Conservation (phyloP, 2,888 invertebrate species). For the Malachius bipustulatus region DNA sequence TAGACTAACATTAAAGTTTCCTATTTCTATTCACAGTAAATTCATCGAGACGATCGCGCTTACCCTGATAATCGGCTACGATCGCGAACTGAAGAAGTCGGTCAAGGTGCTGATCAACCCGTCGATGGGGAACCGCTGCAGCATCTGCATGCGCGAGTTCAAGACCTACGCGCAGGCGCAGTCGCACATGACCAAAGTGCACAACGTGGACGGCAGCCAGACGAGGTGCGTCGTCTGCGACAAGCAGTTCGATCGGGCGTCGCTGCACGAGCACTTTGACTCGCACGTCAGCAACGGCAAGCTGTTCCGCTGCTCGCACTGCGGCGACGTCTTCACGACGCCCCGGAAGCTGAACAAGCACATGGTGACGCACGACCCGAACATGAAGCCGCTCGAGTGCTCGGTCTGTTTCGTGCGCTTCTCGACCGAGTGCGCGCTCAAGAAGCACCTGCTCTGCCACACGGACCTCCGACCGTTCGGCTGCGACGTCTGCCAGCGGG, state of each 20-base stretch:
- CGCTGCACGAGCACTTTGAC: not conserved
- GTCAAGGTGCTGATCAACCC: slow-evolving; percentile 35
- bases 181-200: slow-evolving; percentile 18
- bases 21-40: no score
- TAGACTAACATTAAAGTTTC: no score
- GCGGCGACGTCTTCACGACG: slow-evolving; percentile 14
- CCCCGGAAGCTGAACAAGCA: slow-evolving; percentile 14
- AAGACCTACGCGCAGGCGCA: slow-evolving; percentile 17
- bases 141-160: slow-evolving; percentile 21
- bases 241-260: not conserved
- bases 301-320: slow-evolving; percentile 16
- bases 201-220: slow-evolving; percentile 11
- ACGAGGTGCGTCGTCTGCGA: not conserved
- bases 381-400: not conserved
- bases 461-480: slow-evolving; percentile 22
- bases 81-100: slow-evolving; percentile 35
- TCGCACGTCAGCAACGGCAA: slow-evolving; percentile 2
- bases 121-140: slow-evolving; percentile 17
- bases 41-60: slow-evolving; percentile 35
- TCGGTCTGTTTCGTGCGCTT: slow-evolving; percentile 23
- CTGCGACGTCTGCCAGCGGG: slow-evolving; percentile 37
- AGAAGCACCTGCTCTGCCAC: slow-evolving; percentile 37
- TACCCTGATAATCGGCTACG: slow-evolving; percentile 37
- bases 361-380: slow-evolving; percentile 12
- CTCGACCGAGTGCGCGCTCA: slow-evolving; percentile 34